A percentile compares a stretch with the other conserved stretches of the same genome.
Evolutionary conservation across 2,113 vertebrate genomes (phyloP).

Genomic region (Oncorhynchus nerka): DNA sequence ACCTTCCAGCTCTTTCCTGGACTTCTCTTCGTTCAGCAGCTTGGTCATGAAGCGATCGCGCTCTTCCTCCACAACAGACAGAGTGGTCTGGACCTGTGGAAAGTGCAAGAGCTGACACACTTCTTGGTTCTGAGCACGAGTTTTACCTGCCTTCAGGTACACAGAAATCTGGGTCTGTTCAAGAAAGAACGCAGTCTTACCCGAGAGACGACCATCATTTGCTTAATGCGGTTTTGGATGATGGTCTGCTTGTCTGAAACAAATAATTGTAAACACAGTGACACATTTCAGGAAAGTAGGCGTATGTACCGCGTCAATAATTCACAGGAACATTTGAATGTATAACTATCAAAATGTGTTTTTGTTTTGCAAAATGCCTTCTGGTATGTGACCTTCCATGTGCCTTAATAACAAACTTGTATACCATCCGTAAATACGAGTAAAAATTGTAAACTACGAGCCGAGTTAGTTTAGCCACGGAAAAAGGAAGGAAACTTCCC

Average conservation of each 20-base stretch:
- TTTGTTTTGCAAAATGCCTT: too few relatives aligned
- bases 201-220: conserved; percentile 95
- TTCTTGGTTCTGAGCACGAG: neutral
- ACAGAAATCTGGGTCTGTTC: neutral
- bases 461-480: too few relatives aligned
- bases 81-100: conserved; percentile 84
- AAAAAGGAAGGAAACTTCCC: too few relatives aligned
- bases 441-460: too few relatives aligned
- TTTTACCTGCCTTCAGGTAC: neutral
- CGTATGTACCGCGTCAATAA: too few relatives aligned
- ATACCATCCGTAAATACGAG: too few relatives aligned
- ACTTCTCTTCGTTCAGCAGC: conserved; percentile 80
- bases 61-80: conserved; percentile 88
- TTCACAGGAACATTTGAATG: too few relatives aligned
- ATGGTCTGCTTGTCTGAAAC: conserved; percentile 79
- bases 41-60: conserved; percentile 83
- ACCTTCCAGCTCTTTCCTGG: conserved; percentile 89
- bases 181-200: conserved; percentile 62
- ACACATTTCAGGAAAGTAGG: too few relatives aligned
- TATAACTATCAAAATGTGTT: too few relatives aligned
- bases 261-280: neutral
- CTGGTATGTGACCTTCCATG: too few relatives aligned
- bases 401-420: too few relatives aligned
- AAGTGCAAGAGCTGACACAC: neutral
- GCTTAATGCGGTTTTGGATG: conserved; percentile 83